phyloP scores from a whole-genome alignment of 2,113 vertebrate species.

The Caretta caretta region DNA sequence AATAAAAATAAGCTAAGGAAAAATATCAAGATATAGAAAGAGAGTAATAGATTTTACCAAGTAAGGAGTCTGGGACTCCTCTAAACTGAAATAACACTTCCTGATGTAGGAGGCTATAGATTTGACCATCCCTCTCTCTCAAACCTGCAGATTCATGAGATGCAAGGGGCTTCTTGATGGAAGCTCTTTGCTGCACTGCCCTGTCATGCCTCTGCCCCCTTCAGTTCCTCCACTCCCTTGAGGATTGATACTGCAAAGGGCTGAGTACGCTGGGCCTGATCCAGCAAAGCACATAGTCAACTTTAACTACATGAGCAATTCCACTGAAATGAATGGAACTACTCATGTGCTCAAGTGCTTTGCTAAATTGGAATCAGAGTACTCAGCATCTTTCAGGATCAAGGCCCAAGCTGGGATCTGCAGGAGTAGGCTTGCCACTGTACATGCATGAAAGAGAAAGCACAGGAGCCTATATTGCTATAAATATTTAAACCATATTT shows the following conservation, averaged over 20 bases:
- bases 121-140: neutral
- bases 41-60: neutral
- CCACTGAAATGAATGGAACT: neutral
- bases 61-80: neutral
- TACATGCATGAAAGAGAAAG: neutral
- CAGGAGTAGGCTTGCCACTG: neutral
- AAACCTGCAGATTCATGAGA: neutral
- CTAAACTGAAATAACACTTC: neutral
- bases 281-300: neutral
- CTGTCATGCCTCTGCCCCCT: neutral
- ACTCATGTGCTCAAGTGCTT: neutral
- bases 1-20: neutral
- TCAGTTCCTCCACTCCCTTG: neutral
- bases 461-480: neutral
- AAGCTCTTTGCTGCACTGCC: neutral
- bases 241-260: neutral
- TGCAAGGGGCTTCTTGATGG: neutral
- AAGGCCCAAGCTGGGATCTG: neutral
- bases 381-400: neutral
- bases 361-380: neutral
- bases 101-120: neutral
- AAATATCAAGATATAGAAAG: neutral
- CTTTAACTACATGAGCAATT: neutral
- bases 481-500: neutral
- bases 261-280: neutral